Base-by-base conservation (phyloP, 2,797 vertebrate genomes). In the Phylloscopus collybita region DNA sequence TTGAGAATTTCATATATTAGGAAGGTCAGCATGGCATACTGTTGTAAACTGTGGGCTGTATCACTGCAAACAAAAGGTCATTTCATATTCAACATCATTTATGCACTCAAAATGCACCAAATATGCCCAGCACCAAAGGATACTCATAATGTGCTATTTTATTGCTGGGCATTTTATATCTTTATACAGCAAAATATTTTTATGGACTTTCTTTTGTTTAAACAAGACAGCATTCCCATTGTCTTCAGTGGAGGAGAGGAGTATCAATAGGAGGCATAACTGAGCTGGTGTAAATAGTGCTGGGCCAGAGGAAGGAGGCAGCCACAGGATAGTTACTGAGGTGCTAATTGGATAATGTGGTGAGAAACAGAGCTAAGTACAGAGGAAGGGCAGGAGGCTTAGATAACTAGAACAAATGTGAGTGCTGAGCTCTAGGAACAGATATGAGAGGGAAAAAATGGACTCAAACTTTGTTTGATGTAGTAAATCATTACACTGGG, bases 281-380 rank as follows among this genome's bases (percentile, higher is more conserved):
- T 49, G 54, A 94, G 65, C 14, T 78, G 13, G 8, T 80, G 74
- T 80, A 89, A 88, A 83, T 89, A 79, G 40, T n/a, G 26, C 62
- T 91, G 66, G 70, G 73, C 86, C 73, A 86, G 65, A 91, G 81
- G 57, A 91, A 78, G 71, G 25, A 80, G 70, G 56, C 66, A 91
- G 40, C 23, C 25, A 7, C 40, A 75, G 74, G 27, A 51, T 81
- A 79, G 78, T 91, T 93, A 94, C 51, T 16, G 88, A 90, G 62
- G 70, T 91, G 88, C 62, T 96, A 93, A 96, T 93, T 92, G 80
- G 73, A 78, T 90, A 90, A 91, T 56, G 66, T n/a, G 45, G 62
- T 86, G 66, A 92, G 93, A 93, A 90, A 84, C 32, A 84, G 75
- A 91, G 22, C 40, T 91, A 81, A 95, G 51, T 57, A 86, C 56